phyloP scores from a whole-genome alignment of 1,140 invertebrate genomes.

The Zaprionus camerounensis region DNA sequence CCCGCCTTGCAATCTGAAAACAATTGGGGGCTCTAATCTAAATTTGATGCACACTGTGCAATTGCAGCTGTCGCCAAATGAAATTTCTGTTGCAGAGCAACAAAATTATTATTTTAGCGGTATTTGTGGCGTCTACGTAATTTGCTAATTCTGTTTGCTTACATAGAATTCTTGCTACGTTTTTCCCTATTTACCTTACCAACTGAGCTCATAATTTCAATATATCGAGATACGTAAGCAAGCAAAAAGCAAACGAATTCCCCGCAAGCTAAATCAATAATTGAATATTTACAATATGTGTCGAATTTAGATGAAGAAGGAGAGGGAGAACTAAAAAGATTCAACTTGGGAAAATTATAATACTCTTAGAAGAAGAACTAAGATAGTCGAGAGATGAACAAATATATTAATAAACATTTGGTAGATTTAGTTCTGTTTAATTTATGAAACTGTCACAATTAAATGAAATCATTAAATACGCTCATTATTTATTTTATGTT shows the following conservation, averaged over 20 bases:
- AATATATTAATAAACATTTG: no score
- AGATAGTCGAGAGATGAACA: no score
- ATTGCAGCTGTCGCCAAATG: constrained; percentile 64
- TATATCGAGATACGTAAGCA: constrained; percentile 34
- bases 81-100: constrained; percentile 24
- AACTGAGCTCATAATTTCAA: constrained; percentile 58
- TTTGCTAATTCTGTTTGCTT: constrained; percentile 54
- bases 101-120: no score
- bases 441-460: background rate
- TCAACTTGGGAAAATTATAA: background rate
- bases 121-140: constrained; percentile 69
- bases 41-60: constrained; percentile 39
- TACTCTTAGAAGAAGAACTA: background rate
- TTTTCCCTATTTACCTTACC: constrained; percentile 26
- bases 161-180: constrained; percentile 31
- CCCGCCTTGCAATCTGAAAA: constrained; percentile 25
- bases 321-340: constrained; percentile 1
- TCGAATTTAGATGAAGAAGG: constrained; percentile 20
- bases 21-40: constrained; percentile 59
- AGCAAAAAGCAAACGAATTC: constrained; percentile 30
- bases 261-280: constrained; percentile 25
- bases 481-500: background rate
- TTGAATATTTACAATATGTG: constrained; percentile 28
- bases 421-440: background rate
- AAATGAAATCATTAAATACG: background rate